Evolutionary conservation across 1,140 invertebrate species (phyloP), one percentile per base, ranked within the genome.

Genomic region (Atta colombica): DNA sequence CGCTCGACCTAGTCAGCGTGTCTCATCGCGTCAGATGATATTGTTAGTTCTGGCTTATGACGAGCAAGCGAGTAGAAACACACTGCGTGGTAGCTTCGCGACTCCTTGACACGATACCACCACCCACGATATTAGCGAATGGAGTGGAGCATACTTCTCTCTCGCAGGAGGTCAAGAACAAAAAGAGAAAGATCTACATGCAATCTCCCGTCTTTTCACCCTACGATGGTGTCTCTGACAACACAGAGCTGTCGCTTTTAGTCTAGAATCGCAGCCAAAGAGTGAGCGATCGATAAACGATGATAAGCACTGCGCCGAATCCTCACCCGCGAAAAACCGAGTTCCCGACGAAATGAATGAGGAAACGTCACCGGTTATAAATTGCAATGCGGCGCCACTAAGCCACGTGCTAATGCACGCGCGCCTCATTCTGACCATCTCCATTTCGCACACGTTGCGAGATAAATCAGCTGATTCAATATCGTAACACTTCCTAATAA

Each of bases 61-160:
- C 80, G 55, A 49, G 31, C 51, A 61, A 80, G 53, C 77, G 75
- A 60, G 74, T 31, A 14, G 53, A 65, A 60, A 12, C 49, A 35
- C 68, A 21, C 31, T 53, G 71, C 71, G 28, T 14, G 74, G 63
- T 55, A 77, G 65, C 60, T 85, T 78, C 58, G 66, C 75, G 69
- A 63, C 86, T 86, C 74, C 89, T 91, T 91, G 89, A 91, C 90
- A 89, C 88, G 63, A 69, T 78, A 72, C 71, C 71, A 28, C 74
- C 77, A 89, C 89, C 86, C 84, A 89, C 89, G 61, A 77, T 69
- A 85, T 85, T 66, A 55, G 58, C 72, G 78, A 61, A 58, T 68
- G 85, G 68, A 87, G 86, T 74, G 60, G 7, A 78, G 85, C 58
- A 69, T 78, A 75, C 87, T 77, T 72, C 69, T 75, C 55, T 84